Percentiles rank a stretch among this genome's conserved stretches.
These are phyloP conservation scores for Alviniconcha marisindica DNA, from an alignment of 1,140 invertebrate genomes.

Conservation along the genomic window DNA sequence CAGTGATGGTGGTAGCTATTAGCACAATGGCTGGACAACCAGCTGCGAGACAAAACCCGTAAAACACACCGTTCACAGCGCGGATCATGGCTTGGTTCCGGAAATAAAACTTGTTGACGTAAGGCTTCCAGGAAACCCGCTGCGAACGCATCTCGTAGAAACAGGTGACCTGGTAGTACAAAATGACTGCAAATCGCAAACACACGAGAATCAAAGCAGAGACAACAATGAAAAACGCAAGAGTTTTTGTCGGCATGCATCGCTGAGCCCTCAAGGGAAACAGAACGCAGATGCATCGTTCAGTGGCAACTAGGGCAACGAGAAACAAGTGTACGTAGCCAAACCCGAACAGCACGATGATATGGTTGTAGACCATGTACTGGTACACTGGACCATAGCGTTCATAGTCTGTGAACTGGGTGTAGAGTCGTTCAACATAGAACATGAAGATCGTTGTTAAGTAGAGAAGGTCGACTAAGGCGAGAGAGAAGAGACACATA, in stretches of 20 bases:
- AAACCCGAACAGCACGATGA: not conserved
- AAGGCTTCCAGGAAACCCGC: not conserved
- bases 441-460: not conserved
- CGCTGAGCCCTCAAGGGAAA: not conserved
- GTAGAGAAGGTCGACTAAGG: not conserved
- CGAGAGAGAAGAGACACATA: not conserved
- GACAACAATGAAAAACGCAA: not conserved
- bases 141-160: not conserved
- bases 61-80: slow-evolving; percentile 11
- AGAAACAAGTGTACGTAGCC: not conserved
- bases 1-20: slow-evolving; percentile 15
- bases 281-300: slow-evolving; percentile 26
- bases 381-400: not conserved
- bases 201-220: not conserved
- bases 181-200: not conserved
- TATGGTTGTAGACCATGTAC: not conserved
- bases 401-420: not conserved
- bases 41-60: slow-evolving; percentile 5
- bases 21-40: slow-evolving; percentile 13
- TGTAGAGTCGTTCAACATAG: not conserved
- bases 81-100: not conserved
- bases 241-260: not conserved
- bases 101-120: not conserved
- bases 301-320: not conserved
- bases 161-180: not conserved